Evolutionary conservation across 2,888 invertebrate genomes (phyloP), one percentile per base, ranked within the genome.

Genomic region (Drosophila testacea): DNA sequence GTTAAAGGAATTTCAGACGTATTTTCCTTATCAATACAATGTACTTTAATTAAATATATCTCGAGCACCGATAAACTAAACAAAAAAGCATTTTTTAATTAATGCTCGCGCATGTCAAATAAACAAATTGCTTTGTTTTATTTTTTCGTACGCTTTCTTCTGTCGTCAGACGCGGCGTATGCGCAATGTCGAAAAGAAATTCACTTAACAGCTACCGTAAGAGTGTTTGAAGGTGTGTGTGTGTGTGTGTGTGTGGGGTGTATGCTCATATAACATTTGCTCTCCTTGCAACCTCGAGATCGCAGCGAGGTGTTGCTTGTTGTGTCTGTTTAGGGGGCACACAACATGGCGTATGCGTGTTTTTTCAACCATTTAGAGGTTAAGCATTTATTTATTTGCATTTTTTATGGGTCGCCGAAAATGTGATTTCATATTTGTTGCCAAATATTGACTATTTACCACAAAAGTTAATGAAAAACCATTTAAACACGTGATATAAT

Each of bases 81-180:
- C 77, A 83, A 77, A 81, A 85, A 71, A 83, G 67, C 81, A 63
- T 69, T 85, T 81, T 81, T 82, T 82, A 82, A 82, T 83, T 83
- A 83, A 77, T 88, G 57, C 57, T 57, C 50, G 48, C 57, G 57
- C 36, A 38, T 59, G 28, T 42, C 41, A 77, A 73, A 64, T 73
- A 73, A 71, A 71, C 54, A 76, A 38, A 64, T 64, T 55, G 36
- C 44, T 27, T 59, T 72, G 32, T 50, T 57, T 65, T 56, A 56
- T 52, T 57, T 52, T 57, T 55, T 28, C 22, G 13, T 34, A 16
- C 46, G 56, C 56, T 57, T 57, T 47, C 57, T 47, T 47, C 38
- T 46, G 64, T 57, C 75, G 75, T 75, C 75, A 79, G 51, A 42
- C 77, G 63, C 44, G 63, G 63, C 72, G 75, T 72, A 75, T 75